These are phyloP conservation scores for Grallaria varia DNA, from an alignment of 2,113 vertebrate genomes.

Conservation along the genomic window DNA sequence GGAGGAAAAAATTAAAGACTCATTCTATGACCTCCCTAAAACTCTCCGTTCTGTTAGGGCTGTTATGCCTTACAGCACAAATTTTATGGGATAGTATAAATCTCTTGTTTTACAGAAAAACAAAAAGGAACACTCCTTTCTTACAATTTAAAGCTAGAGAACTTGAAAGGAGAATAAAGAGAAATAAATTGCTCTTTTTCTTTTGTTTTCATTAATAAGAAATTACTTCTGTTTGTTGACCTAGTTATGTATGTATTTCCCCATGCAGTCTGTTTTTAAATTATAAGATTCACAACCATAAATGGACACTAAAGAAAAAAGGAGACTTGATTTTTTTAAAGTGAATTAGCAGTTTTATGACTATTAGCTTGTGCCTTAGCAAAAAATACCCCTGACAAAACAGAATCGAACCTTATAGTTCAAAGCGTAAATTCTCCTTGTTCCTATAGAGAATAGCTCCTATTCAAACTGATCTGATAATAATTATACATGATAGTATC, in stretches of 20 bases:
- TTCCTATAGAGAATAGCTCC: neutral
- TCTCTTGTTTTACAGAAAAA: neutral
- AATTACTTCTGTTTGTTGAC: neutral
- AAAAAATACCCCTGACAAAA: neutral
- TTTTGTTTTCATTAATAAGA: conserved; percentile 12
- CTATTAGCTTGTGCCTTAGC: neutral
- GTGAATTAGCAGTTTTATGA: neutral
- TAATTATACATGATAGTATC: neutral
- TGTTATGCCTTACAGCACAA: neutral
- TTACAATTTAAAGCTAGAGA: neutral
- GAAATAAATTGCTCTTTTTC: neutral
- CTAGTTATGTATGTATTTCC: neutral
- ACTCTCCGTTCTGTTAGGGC: neutral
- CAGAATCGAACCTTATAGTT: neutral
- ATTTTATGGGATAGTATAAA: neutral
- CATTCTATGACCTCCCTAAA: neutral
- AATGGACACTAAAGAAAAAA: neutral
- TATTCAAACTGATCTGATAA: neutral
- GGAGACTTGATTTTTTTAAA: neutral
- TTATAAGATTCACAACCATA: neutral
- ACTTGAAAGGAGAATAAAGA: neutral
- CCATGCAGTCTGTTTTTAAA: neutral
- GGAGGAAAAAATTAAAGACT: neutral
- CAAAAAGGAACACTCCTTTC: neutral
- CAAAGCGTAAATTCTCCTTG: neutral